These are phyloP conservation scores for Hirtodrosophila duncani DNA, from an alignment of 2,888 invertebrate genomes.

Conservation along the genomic window DNA sequence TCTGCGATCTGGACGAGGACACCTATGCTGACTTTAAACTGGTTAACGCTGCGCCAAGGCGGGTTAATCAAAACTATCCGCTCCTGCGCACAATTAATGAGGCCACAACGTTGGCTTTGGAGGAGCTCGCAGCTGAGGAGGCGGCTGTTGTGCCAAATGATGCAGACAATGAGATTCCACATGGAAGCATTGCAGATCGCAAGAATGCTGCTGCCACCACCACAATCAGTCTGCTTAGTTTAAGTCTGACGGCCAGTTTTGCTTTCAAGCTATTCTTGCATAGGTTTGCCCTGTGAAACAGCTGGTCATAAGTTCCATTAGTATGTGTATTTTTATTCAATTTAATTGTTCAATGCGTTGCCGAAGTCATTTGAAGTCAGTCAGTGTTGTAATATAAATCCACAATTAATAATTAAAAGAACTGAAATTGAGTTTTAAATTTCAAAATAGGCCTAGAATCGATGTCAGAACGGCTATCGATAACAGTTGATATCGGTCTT, in stretches of 20 bases:
- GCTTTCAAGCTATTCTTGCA: conserved; percentile 33
- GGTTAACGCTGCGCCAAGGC: conserved; percentile 52
- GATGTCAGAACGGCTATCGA: no score
- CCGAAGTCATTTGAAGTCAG: no score
- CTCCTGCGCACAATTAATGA: conserved; percentile 86
- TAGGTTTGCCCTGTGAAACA: conserved; percentile 29
- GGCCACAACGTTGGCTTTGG: conserved; percentile 81
- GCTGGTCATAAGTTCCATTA: no score
- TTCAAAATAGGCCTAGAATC: no score
- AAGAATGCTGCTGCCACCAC: conserved; percentile 46
- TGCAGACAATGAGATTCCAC: conserved; percentile 77
- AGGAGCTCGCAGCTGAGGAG: conserved; percentile 78
- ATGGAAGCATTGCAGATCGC: conserved; percentile 70
- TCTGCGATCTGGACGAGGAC: conserved; percentile 80
- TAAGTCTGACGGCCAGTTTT: conserved; percentile 27
- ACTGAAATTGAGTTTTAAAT: no score
- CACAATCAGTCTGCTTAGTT: conserved; percentile 23
- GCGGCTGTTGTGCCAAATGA: conserved; percentile 49
- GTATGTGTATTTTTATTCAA: no score
- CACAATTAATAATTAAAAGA: no score
- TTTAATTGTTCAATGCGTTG: no score
- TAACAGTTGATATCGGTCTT: no score
- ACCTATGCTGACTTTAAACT: conserved; percentile 79
- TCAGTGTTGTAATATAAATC: no score
- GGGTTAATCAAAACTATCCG: conserved; percentile 81